Conservation (phyloP, 2,113 vertebrate genomes). For the Ia io region DNA sequence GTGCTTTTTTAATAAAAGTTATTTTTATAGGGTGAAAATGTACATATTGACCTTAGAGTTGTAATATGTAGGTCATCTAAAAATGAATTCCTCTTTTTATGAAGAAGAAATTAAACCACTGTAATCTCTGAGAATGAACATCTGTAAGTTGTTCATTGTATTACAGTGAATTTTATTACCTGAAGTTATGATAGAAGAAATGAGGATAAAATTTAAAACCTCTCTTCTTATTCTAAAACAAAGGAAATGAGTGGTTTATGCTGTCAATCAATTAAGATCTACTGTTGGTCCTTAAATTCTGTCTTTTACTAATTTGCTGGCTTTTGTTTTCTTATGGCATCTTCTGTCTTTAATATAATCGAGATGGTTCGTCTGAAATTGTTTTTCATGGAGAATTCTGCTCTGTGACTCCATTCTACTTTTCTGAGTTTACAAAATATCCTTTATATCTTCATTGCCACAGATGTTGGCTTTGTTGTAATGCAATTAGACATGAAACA, state of each 20-base stretch:
- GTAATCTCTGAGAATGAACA: background rate
- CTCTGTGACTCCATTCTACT: slow-evolving; percentile 8
- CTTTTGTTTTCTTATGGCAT: slow-evolving; percentile 29
- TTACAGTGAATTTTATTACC: background rate
- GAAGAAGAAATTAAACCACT: slow-evolving; percentile 12
- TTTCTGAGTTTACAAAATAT: slow-evolving; percentile 55
- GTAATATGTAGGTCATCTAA: background rate
- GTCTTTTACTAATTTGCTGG: slow-evolving; percentile 36
- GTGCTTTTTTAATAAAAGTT: background rate
- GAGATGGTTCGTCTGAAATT: background rate
- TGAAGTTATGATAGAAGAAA: background rate
- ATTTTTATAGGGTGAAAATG: background rate
- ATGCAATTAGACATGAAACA: slow-evolving; percentile 73
- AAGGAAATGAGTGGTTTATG: background rate
- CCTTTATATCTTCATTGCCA: slow-evolving; percentile 53
- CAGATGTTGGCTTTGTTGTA: slow-evolving; percentile 59
- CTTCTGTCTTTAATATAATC: background rate
- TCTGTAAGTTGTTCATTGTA: background rate
- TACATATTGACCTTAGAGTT: background rate
- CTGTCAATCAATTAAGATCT: background rate
- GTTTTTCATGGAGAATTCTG: background rate
- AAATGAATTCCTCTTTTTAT: slow-evolving; percentile 8
- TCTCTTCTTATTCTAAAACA: slow-evolving; percentile 21
- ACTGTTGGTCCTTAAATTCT: background rate
- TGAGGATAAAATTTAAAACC: background rate